phyloP scores from a whole-genome alignment of 2,888 invertebrate species.

The Drosophila peninsularis region DNA sequence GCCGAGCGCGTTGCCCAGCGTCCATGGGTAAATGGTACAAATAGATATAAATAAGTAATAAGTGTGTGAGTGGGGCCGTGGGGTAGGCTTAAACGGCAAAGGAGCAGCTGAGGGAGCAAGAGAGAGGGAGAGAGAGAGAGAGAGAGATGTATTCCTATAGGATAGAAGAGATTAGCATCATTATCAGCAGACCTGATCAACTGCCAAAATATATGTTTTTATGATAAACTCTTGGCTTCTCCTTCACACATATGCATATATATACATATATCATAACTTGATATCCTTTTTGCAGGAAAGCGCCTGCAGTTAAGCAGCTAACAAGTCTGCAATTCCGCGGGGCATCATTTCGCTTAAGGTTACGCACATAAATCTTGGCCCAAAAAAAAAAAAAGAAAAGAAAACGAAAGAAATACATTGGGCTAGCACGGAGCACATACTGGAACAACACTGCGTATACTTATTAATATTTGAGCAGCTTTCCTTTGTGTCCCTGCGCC shows the following conservation, averaged over 20 bases:
- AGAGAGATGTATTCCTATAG: too few species aligned
- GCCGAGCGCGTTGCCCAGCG: not conserved
- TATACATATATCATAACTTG: not conserved
- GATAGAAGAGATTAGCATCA: too few species aligned
- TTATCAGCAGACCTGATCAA: too few species aligned
- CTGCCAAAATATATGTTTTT: too few species aligned
- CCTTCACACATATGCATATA: not conserved
- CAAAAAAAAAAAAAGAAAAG: not conserved
- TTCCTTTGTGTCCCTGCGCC: not conserved
- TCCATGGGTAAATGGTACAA: slow-evolving; percentile 3
- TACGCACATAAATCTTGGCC: slow-evolving; percentile 18
- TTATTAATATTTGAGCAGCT: slow-evolving; percentile 22
- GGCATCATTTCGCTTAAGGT: slow-evolving; percentile 16
- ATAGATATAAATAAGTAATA: slow-evolving; percentile 10
- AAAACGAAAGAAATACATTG: not conserved
- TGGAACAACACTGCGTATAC: not conserved
- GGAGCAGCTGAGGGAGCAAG: too few species aligned
- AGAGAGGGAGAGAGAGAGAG: too few species aligned
- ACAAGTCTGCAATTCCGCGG: slow-evolving; percentile 16
- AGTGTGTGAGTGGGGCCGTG: not conserved
- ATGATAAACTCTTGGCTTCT: too few species aligned
- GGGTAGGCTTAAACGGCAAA: not conserved
- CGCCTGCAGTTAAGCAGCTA: slow-evolving; percentile 22
- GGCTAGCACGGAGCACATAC: not conserved
- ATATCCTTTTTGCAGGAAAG: not conserved